These are phyloP conservation scores for Gnathonemus echidnorhynchus DNA, from an alignment of 2,113 vertebrate species.

Conservation along the genomic window DNA sequence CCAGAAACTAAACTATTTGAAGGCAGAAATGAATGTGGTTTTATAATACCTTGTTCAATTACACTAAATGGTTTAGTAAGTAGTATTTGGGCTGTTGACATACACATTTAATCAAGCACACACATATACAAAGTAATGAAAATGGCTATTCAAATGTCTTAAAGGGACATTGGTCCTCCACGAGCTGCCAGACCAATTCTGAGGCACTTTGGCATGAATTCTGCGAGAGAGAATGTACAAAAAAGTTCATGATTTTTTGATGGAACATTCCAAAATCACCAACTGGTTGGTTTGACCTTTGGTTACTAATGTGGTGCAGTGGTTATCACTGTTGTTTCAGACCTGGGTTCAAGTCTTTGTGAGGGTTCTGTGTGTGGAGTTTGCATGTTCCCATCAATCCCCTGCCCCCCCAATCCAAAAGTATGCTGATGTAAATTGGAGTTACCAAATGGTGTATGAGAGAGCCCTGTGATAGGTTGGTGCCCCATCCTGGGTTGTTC, in stretches of 20 bases:
- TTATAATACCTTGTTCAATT: background rate
- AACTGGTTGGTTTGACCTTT: background rate
- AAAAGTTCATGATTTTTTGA: background rate
- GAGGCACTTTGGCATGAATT: background rate
- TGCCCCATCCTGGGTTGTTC: background rate
- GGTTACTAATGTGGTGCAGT: background rate
- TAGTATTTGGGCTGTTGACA: background rate
- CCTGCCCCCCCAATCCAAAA: background rate
- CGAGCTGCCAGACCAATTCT: background rate
- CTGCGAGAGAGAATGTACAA: background rate
- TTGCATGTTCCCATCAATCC: background rate
- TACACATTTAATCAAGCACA: background rate
- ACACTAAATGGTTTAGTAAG: background rate
- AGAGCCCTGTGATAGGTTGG: background rate
- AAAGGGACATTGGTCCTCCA: background rate
- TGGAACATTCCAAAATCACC: background rate
- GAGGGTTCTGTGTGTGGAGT: background rate
- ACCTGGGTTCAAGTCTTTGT: background rate
- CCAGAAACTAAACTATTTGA: background rate
- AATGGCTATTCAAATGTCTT: background rate
- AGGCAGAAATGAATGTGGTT: background rate
- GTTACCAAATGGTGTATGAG: background rate
- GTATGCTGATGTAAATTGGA: too few relatives aligned
- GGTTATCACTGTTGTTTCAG: background rate
- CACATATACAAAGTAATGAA: background rate